Percentiles rank a stretch among this genome's conserved stretches.
These are phyloP conservation scores for Eupithecia dodoneata DNA, from an alignment of 2,888 invertebrate genomes.

Conservation along the genomic window DNA sequence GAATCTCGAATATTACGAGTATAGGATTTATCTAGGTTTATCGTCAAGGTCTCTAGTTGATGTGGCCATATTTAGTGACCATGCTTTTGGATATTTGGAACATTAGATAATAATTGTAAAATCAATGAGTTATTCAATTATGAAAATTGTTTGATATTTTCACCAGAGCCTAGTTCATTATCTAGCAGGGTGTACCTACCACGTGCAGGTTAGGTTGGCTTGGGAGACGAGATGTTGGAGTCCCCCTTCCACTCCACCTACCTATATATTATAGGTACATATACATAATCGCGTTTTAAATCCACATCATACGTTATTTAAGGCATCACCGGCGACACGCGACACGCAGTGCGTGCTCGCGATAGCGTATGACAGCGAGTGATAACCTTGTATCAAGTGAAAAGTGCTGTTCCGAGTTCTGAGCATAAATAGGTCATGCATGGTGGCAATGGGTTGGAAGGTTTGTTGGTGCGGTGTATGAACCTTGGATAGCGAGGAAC, in stretches of 20 bases:
- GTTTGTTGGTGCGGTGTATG: neutral
- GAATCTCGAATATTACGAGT: neutral
- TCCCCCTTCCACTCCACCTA: neutral
- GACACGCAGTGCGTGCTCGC: conserved; percentile 44
- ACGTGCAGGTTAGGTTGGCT: too few relatives aligned
- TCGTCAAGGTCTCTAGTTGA: too few relatives aligned
- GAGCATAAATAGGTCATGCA: conserved; percentile 18
- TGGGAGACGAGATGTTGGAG: too few relatives aligned
- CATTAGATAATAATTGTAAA: too few relatives aligned
- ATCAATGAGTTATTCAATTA: too few relatives aligned
- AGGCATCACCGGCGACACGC: neutral
- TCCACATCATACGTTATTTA: conserved; percentile 4
- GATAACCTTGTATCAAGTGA: conserved; percentile 35
- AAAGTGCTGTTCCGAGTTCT: conserved; percentile 30
- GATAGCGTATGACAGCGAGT: conserved; percentile 27
- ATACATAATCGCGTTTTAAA: neutral
- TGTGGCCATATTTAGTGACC: too few relatives aligned
- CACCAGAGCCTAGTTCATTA: too few relatives aligned
- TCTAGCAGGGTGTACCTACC: too few relatives aligned
- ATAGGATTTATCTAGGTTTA: too few relatives aligned
- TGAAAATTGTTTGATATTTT: too few relatives aligned
- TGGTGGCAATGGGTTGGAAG: neutral
- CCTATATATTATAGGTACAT: neutral
- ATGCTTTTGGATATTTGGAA: too few relatives aligned
- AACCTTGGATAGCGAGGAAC: neutral